Evolutionary conservation across 2,797 vertebrate genomes (phyloP).

Genomic region (Eurystomus glaucurus): DNA sequence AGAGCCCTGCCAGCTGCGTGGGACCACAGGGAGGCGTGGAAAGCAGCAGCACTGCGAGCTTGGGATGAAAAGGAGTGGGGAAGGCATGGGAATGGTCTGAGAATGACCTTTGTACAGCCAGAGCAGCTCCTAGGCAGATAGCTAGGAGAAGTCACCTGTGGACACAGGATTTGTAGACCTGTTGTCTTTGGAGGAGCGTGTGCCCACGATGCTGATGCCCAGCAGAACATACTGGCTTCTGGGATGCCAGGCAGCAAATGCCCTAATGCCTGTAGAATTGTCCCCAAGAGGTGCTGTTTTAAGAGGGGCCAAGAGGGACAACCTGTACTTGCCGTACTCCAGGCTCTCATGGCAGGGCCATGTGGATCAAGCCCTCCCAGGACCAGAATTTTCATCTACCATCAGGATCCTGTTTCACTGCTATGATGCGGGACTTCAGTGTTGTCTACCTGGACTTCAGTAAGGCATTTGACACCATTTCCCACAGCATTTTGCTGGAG

Average conservation of each 20-base stretch:
- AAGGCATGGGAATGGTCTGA: neutral
- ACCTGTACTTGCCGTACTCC: neutral
- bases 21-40: fast-evolving
- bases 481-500: too few species aligned
- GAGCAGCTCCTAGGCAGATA: neutral
- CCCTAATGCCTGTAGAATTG: neutral
- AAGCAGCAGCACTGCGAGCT: neutral
- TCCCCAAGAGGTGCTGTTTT: neutral
- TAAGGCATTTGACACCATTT: too few species aligned
- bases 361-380: neutral
- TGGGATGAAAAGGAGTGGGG: neutral
- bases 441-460: too few species aligned
- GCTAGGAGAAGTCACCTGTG: neutral
- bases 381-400: neutral
- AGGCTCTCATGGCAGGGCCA: neutral
- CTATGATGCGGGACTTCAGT: neutral
- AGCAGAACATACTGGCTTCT: neutral
- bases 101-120: neutral
- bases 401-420: neutral
- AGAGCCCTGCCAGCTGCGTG: neutral
- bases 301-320: neutral
- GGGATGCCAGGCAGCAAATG: neutral
- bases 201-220: neutral
- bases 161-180: neutral
- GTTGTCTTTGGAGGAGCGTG: neutral